Conservation (phyloP, 2,888 invertebrate genomes). For the Celastrina argiolus region DNA sequence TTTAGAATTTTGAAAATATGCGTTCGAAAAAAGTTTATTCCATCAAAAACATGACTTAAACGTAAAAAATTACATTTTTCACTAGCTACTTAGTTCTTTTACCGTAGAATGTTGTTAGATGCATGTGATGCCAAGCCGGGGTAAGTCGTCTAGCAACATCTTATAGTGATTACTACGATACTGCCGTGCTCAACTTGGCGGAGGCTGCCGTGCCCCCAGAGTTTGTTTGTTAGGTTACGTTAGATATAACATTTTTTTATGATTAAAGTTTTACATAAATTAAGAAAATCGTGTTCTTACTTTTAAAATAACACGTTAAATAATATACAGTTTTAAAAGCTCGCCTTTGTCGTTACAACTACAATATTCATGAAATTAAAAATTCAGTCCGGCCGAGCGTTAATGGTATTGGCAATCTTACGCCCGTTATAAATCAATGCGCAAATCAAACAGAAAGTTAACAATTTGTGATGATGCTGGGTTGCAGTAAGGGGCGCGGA, state of each 20-base stretch:
- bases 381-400: conserved; percentile 3
- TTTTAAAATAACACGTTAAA: background rate
- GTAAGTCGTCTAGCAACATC: too few relatives aligned
- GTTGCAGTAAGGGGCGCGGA: conserved; percentile 39
- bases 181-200: too few relatives aligned
- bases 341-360: background rate
- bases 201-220: too few relatives aligned
- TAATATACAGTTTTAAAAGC: background rate
- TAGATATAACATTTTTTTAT: too few relatives aligned
- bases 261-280: background rate
- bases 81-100: too few relatives aligned
- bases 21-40: too few relatives aligned
- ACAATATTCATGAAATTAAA: conserved; percentile 16
- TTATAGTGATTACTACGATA: too few relatives aligned
- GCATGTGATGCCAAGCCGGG: too few relatives aligned
- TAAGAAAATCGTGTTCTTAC: background rate
- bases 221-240: too few relatives aligned
- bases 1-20: background rate
- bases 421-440: conserved; percentile 46
- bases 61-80: too few relatives aligned
- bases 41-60: too few relatives aligned
- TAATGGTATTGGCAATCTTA: conserved; percentile 38
- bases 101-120: too few relatives aligned
- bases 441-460: conserved; percentile 46
- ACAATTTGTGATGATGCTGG: conserved; percentile 56